Evolutionary conservation across 2,888 invertebrate species (phyloP).

Genomic region (Melieria crassipennis): DNA sequence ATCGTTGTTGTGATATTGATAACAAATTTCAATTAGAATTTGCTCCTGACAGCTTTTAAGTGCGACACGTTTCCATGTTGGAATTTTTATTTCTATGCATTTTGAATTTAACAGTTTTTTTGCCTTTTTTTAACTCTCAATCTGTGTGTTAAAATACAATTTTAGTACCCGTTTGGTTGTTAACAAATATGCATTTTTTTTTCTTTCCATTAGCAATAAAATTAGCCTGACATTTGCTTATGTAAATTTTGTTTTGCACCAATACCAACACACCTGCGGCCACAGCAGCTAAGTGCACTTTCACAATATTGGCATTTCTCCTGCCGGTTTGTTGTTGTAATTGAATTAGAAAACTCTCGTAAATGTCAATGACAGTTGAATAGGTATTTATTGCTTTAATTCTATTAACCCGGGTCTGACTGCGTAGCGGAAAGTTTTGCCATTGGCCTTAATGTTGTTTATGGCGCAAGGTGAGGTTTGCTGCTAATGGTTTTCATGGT

Average conservation of each 20-base stretch:
- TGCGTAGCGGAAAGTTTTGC: no score
- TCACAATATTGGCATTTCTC: background rate
- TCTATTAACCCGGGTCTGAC: no score
- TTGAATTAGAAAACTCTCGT: background rate
- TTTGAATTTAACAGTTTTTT: background rate
- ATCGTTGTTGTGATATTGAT: background rate
- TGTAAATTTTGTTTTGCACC: no score
- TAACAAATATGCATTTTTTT: no score
- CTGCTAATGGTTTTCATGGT: no score
- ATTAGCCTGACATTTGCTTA: no score
- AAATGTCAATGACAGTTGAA: background rate
- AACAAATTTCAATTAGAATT: constrained; percentile 1
- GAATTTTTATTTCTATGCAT: background rate
- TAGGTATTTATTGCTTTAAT: background rate
- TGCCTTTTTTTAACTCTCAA: background rate
- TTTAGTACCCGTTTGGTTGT: no score
- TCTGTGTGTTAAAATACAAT: no score
- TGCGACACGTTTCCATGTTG: background rate
- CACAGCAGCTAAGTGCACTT: background rate
- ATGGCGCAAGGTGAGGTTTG: no score
- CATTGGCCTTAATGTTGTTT: no score
- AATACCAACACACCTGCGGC: no score
- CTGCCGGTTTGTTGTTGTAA: background rate
- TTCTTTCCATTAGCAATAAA: no score
- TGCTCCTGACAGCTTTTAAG: constrained; percentile 1